Conservation (phyloP, 2,888 invertebrate species). For the Polyploca ridens region DNA sequence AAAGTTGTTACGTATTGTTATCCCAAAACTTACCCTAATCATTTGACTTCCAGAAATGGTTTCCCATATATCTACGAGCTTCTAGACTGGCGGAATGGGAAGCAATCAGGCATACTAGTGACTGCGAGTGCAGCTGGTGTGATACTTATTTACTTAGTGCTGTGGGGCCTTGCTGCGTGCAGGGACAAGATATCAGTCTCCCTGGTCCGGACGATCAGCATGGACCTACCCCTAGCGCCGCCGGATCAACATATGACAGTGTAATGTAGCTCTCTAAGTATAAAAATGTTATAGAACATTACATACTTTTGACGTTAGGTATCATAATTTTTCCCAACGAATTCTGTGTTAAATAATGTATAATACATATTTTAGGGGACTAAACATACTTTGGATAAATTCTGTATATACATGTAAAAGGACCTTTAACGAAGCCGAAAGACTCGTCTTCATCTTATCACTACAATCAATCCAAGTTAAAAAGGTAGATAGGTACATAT, state of each 20-base stretch:
- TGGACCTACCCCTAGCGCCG: slow-evolving; percentile 54
- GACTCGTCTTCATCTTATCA: too few species aligned
- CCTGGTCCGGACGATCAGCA: slow-evolving; percentile 58
- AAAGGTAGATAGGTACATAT: too few species aligned
- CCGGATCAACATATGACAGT: slow-evolving; percentile 41
- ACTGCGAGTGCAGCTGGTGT: slow-evolving; percentile 52
- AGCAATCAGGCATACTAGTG: slow-evolving; percentile 80
- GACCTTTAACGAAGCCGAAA: too few species aligned
- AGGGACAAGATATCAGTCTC: slow-evolving; percentile 58
- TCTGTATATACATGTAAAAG: too few species aligned
- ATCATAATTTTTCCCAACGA: not conserved
- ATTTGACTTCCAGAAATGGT: slow-evolving; percentile 70
- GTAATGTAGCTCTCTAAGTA: slow-evolving; percentile 7
- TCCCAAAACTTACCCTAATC: not conserved
- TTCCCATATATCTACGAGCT: slow-evolving; percentile 89
- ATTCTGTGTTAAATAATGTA: not conserved
- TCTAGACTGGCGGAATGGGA: slow-evolving; percentile 89
- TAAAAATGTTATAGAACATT: not conserved
- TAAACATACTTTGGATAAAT: too few species aligned
- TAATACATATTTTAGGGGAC: too few species aligned
- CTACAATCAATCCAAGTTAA: too few species aligned
- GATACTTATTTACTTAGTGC: slow-evolving; percentile 51
- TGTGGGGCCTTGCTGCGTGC: slow-evolving; percentile 57
- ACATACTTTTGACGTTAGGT: not conserved
- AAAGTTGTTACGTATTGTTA: not conserved